Conservation (phyloP, 1,140 invertebrate genomes). For the Schmidtea mediterranea region DNA sequence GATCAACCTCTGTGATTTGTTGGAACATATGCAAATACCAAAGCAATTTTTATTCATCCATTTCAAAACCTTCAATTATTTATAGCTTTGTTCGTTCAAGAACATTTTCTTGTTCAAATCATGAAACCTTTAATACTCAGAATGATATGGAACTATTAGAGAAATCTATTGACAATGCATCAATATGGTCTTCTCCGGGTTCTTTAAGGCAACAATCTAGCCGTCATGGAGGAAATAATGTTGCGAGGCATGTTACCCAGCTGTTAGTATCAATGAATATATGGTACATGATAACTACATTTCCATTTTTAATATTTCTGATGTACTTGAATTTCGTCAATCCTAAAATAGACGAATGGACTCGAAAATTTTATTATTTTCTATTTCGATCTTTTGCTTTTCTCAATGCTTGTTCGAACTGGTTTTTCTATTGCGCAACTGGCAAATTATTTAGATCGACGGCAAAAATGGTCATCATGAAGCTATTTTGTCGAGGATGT, state of each 20-base stretch:
- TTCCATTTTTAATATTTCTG: not conserved
- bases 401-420: not conserved
- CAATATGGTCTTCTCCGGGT: no score
- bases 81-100: no score
- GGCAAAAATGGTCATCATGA: not conserved
- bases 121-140: no score
- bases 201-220: no score
- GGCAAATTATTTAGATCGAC: not conserved
- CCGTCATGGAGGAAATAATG: not conserved
- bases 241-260: not conserved
- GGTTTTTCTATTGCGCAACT: not conserved
- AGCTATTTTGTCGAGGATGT: not conserved
- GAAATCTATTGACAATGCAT: no score
- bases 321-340: slow-evolving; percentile 1
- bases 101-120: no score
- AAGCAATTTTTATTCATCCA: no score
- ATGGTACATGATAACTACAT: not conserved
- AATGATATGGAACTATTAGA: no score
- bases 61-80: no score
- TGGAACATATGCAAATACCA: not conserved
- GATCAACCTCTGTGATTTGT: not conserved
- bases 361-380: not conserved
- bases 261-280: not conserved
- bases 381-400: slow-evolving; percentile 1
- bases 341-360: no score